Base-by-base conservation (phyloP, 2,888 invertebrate genomes). In the Helobdella robusta region DNA sequence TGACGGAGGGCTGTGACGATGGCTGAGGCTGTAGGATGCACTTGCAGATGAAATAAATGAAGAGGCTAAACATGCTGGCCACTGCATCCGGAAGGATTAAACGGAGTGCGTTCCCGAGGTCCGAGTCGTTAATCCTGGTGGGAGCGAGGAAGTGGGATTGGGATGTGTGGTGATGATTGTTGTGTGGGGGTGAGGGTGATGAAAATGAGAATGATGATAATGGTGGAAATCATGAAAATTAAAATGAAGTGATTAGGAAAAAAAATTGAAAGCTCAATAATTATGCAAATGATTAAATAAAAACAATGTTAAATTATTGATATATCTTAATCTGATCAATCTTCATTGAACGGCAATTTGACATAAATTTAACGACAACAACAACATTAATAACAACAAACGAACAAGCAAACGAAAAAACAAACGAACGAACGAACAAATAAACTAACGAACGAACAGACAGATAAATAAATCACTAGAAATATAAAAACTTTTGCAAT, bases 31-130 rank as follows among this genome's bases (percentile, higher is more conserved):
- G 28, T 3, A 68, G 65, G 25, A 74, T 68, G 65, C 71, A 72
- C 36, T 64, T 66, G 68, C 74, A 75, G n/a, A 73, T 46, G 36
- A 74, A 66, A 59, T 73, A 73, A 46, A 74, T 73, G 8, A 77
- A 58, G 44, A 77, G 65, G 35, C 75, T 69, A 36, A 73, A 68
- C 30, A 75, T 56, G 63, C 77, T 73, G 3, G 76, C 73, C 2
- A 67, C 70, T 18, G 74, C 70, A 67, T 78, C 78, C 1, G 78
- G 77, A 1, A 75, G 63, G 32, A 77, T 70, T 34, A 78, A 70
- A n/a, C 77, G 70, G 2, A 74, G 65, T 15, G 74, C 69, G 69
- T 75, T 73, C 6, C 69, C 61, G 2, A 52, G 32, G 50, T 69
- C 66, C 23, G 65, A 56, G 11, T 66, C 61, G 40, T 70, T 69